A percentile compares a stretch with the other conserved stretches of the same genome.
These are phyloP conservation scores for Dendrocincla tyrannina DNA, from an alignment of 2,797 vertebrate species.

Conservation along the genomic window DNA sequence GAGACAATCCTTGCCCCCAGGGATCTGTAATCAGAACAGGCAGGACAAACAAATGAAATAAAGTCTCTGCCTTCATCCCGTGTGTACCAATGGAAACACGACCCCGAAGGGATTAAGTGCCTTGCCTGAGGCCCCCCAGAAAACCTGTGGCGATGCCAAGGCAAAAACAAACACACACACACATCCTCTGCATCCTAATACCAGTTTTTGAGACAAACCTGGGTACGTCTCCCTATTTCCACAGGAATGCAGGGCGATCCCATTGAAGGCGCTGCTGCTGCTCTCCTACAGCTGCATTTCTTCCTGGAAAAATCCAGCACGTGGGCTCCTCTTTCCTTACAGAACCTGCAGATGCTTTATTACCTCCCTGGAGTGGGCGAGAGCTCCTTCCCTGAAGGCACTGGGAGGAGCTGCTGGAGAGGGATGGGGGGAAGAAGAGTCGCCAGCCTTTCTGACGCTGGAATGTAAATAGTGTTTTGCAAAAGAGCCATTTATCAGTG, in stretches of 20 bases:
- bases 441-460: conserved; percentile 13
- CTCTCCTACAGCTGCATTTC: background rate
- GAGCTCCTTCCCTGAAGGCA: background rate
- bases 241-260: background rate
- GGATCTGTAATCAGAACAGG: conserved; percentile 26
- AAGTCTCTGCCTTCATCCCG: background rate
- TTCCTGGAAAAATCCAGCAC: background rate
- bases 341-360: background rate
- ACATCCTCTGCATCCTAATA: background rate
- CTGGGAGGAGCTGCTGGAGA: conserved; percentile 1
- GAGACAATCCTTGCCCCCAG: conserved; percentile 19
- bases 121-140: background rate
- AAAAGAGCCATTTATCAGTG: conserved; percentile 75
- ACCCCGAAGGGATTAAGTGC: background rate
- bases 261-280: background rate
- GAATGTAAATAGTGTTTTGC: conserved; percentile 71
- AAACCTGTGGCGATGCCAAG: background rate
- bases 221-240: background rate
- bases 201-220: background rate
- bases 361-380: background rate
- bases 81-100: background rate
- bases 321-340: background rate
- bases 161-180: background rate
- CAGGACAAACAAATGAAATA: conserved; percentile 49
- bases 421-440: background rate